A percentile compares a stretch with the other conserved stretches of the same genome.
Evolutionary conservation across 2,113 vertebrate species (phyloP).

Genomic region (Oryzias melastigma): DNA sequence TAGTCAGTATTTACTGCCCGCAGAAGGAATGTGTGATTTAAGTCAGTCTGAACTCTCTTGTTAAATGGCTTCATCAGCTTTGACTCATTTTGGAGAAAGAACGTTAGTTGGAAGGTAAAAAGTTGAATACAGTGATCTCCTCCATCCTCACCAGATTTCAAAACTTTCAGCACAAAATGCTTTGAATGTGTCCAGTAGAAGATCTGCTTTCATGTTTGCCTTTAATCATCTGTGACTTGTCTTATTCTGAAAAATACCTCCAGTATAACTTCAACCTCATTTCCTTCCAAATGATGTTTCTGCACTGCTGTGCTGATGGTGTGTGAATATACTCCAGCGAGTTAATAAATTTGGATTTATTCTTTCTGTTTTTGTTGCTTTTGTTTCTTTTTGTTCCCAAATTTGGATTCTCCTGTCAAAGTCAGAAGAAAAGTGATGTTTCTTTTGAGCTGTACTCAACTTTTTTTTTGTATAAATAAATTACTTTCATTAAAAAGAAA

Average conservation of each 20-base stretch:
- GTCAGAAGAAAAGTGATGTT: not conserved
- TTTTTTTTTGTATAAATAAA: slow-evolving; percentile 60
- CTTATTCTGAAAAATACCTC: slow-evolving; percentile 39
- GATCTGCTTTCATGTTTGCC: slow-evolving; percentile 6
- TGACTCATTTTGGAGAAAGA: too few species aligned
- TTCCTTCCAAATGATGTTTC: not conserved
- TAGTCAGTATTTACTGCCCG: too few species aligned
- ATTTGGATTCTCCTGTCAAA: slow-evolving; percentile 17
- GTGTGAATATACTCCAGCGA: slow-evolving; percentile 7
- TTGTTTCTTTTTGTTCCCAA: slow-evolving; percentile 5
- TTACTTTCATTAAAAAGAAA: slow-evolving; percentile 4
- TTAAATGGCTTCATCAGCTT: too few species aligned
- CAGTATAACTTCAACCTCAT: slow-evolving; percentile 7
- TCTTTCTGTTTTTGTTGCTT: slow-evolving; percentile 1
- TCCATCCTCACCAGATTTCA: slow-evolving; percentile 2
- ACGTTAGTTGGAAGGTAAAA: too few species aligned
- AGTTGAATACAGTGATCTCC: slow-evolving; percentile 7
- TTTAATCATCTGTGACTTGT: not conserved
- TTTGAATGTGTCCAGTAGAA: not conserved
- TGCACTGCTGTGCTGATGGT: slow-evolving; percentile 1
- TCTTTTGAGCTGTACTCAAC: slow-evolving; percentile 1
- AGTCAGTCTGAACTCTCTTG: too few species aligned
- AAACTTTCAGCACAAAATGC: not conserved
- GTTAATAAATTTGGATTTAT: too few species aligned
- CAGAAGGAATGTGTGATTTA: too few species aligned